Evolutionary conservation across 2,113 vertebrate species (phyloP).

Genomic region (Mungos mungo): DNA sequence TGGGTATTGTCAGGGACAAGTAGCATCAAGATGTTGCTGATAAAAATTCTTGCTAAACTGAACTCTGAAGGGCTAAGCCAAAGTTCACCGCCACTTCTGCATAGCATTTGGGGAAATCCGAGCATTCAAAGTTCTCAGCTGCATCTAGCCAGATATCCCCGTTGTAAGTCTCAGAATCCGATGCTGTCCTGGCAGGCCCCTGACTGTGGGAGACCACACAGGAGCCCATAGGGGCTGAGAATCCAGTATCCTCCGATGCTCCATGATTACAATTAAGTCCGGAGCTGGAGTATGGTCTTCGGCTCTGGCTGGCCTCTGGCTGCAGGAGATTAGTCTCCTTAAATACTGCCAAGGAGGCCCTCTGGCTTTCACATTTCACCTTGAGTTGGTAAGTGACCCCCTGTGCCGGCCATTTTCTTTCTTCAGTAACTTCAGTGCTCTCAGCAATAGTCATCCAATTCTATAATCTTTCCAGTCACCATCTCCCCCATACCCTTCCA

Average conservation of each 20-base stretch:
- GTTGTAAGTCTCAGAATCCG: neutral
- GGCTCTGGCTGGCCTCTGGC: neutral
- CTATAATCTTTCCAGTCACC: neutral
- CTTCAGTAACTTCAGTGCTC: neutral
- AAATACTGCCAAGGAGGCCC: neutral
- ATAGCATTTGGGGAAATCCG: neutral
- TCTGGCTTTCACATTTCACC: neutral
- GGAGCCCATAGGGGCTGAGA: neutral
- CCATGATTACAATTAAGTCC: neutral
- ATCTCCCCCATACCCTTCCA: neutral
- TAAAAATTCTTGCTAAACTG: neutral
- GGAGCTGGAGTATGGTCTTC: neutral
- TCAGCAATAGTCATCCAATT: neutral
- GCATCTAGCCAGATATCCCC: neutral
- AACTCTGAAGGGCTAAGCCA: neutral
- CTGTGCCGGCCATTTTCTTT: neutral
- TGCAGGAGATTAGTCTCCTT: neutral
- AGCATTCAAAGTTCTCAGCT: neutral
- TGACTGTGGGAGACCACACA: neutral
- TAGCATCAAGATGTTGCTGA: neutral
- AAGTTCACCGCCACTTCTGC: neutral
- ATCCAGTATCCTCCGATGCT: neutral
- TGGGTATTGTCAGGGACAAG: neutral
- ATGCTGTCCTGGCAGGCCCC: neutral
- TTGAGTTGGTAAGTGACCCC: neutral